These are phyloP conservation scores for Patella vulgata DNA, from an alignment of 1,140 invertebrate species.

Conservation along the genomic window DNA sequence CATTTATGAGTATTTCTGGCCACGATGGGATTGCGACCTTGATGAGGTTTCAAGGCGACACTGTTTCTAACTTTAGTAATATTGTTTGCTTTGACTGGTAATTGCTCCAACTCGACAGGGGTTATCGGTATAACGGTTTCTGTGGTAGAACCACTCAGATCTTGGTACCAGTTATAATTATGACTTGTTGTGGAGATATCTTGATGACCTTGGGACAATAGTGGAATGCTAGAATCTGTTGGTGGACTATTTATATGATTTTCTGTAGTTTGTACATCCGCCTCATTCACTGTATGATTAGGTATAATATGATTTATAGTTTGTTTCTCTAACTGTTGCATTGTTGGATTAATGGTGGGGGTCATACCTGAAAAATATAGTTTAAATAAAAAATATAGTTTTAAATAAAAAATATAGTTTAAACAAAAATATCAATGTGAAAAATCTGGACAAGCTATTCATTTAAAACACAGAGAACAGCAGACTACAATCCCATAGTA, in stretches of 20 bases:
- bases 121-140: constrained; percentile 67
- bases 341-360: constrained; percentile 70
- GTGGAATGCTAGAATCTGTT: too few relatives aligned
- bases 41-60: constrained; percentile 78
- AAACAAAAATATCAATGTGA: too few relatives aligned
- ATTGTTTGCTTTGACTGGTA: constrained; percentile 49
- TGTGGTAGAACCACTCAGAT: constrained; percentile 54
- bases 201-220: too few relatives aligned
- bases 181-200: background rate
- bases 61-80: constrained; percentile 51
- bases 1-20: constrained; percentile 77
- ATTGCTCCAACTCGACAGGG: constrained; percentile 54
- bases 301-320: constrained; percentile 7
- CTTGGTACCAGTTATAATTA: constrained; percentile 14
- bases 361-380: constrained; percentile 66
- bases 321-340: constrained; percentile 24
- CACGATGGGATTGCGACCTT: constrained; percentile 88
- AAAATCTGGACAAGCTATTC: too few relatives aligned
- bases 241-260: too few relatives aligned
- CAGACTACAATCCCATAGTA: too few relatives aligned
- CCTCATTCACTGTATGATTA: too few relatives aligned
- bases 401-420: too few relatives aligned
- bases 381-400: constrained; percentile 33
- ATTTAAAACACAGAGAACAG: too few relatives aligned
- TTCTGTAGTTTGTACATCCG: too few relatives aligned